These are phyloP conservation scores for Anniella stebbinsi DNA, from an alignment of 2,797 vertebrate genomes.

Conservation along the genomic window DNA sequence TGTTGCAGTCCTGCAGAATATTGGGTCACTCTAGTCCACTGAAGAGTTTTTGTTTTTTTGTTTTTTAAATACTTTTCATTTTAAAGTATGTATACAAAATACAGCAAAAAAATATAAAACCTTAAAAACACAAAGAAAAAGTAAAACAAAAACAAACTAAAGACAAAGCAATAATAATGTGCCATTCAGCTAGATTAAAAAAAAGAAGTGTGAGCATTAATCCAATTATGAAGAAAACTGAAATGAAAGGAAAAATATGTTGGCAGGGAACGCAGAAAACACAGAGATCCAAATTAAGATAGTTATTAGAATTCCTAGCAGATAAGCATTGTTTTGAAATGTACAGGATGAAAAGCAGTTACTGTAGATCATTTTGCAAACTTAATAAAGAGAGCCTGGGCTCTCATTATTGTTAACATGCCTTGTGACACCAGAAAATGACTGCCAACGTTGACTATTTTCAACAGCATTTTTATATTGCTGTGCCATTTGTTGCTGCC, in stretches of 20 bases:
- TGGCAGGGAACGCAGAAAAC: not conserved
- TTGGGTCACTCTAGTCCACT: not conserved
- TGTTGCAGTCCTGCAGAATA: not conserved
- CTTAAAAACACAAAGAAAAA: not conserved
- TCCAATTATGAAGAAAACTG: not conserved
- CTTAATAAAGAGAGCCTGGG: not conserved
- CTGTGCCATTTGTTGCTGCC: not conserved
- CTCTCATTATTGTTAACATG: conserved; percentile 24
- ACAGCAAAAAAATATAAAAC: too few species aligned
- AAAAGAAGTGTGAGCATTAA: not conserved
- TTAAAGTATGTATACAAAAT: not conserved
- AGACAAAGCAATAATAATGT: not conserved
- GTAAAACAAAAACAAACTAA: not conserved
- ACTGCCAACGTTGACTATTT: not conserved
- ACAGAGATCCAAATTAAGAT: not conserved
- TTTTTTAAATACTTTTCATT: not conserved
- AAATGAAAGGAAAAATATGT: not conserved
- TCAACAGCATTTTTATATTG: conserved; percentile 11
- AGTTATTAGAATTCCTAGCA: not conserved
- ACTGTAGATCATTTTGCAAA: not conserved
- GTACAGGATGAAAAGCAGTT: not conserved
- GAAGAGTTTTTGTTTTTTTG: not conserved
- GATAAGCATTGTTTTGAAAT: not conserved
- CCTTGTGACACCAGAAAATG: conserved; percentile 20
- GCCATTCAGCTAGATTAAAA: not conserved